These are phyloP conservation scores for Leptobrachium leishanense DNA, from an alignment of 2,113 vertebrate species.

Conservation along the genomic window DNA sequence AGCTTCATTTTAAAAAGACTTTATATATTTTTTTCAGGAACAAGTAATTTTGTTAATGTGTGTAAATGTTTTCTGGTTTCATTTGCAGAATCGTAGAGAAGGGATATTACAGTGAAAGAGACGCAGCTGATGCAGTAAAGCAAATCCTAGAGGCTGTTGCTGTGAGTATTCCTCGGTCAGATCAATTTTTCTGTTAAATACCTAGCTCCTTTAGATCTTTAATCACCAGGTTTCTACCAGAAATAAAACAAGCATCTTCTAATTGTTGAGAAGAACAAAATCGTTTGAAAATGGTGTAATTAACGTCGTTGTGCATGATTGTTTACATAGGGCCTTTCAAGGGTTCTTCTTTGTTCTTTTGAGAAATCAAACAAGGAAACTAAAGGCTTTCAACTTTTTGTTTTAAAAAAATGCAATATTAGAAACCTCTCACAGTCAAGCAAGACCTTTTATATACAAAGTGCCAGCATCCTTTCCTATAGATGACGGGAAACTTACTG, in stretches of 20 bases:
- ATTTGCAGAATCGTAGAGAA: slow-evolving; percentile 83
- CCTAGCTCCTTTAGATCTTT: background rate
- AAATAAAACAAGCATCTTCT: background rate
- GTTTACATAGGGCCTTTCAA: no score
- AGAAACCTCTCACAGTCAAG: no score
- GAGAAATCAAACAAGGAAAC: no score
- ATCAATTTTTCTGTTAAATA: background rate
- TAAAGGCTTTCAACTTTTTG: no score
- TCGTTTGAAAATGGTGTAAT: background rate
- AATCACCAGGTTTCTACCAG: background rate
- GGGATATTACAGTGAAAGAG: slow-evolving; percentile 84
- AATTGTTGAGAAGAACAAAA: background rate
- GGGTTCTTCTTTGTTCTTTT: no score
- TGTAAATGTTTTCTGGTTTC: slow-evolving; percentile 26
- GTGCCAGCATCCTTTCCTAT: no score
- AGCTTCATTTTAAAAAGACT: no score
- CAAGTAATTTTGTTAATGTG: background rate
- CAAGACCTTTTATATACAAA: no score
- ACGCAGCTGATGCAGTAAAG: slow-evolving; percentile 83
- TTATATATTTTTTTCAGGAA: background rate
- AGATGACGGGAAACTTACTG: no score
- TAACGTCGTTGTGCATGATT: no score
- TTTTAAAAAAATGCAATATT: no score
- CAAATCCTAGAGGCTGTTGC: slow-evolving; percentile 85
- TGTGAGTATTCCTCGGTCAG: slow-evolving; percentile 67